Conservation (phyloP, 1,140 invertebrate genomes). For the Holcopasites calliopsidis region DNA sequence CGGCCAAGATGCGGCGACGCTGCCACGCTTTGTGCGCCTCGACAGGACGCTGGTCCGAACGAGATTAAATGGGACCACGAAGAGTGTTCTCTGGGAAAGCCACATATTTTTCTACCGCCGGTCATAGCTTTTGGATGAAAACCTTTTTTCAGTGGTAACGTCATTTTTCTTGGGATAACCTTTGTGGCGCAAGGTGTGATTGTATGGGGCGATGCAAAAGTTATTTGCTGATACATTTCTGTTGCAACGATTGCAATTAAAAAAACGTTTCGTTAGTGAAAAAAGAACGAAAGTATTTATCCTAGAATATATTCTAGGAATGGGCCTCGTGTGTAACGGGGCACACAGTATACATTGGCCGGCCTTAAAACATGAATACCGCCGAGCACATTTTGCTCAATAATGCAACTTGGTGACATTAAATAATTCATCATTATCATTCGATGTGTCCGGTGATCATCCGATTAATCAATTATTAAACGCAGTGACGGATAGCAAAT, state of each 20-base stretch:
- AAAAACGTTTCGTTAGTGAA: no score
- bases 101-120: no score
- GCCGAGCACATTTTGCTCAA: slow-evolving; percentile 51
- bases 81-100: not conserved
- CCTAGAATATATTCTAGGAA: no score
- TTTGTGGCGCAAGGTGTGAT: no score
- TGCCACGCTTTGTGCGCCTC: not conserved
- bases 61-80: not conserved
- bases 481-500: slow-evolving; percentile 39
- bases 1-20: not conserved
- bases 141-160: not conserved
- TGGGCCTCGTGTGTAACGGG: no score
- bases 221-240: no score
- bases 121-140: not conserved
- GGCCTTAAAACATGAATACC: slow-evolving; percentile 40
- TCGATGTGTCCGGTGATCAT: slow-evolving; percentile 56
- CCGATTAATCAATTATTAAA: slow-evolving; percentile 63
- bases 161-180: no score
- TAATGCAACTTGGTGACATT: slow-evolving; percentile 57
- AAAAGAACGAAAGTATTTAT: no score
- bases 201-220: no score
- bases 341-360: no score
- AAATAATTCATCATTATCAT: slow-evolving; percentile 65
- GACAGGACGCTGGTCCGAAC: not conserved
- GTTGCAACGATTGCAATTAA: no score